Percentiles rank a stretch among this genome's conserved stretches.
Conservation (phyloP, 2,113 vertebrate species). For the Eleginops maclovinus region DNA sequence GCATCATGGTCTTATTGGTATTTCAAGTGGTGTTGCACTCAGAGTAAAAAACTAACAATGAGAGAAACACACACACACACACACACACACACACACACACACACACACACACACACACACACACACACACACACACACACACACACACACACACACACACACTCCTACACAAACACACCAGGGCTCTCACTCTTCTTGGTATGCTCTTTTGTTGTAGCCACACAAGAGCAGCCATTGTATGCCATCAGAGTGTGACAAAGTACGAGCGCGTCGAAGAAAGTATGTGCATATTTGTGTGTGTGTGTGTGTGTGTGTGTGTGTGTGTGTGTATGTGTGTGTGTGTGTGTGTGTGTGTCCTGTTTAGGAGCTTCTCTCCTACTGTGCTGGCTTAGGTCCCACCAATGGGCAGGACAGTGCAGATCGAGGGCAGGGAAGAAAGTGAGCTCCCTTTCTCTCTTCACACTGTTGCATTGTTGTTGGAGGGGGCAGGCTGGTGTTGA, state of each 20-base stretch:
- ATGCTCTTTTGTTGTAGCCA: slow-evolving; percentile 53
- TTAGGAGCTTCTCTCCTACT: slow-evolving; percentile 57
- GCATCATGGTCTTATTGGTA: slow-evolving; percentile 11
- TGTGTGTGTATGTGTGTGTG: slow-evolving; percentile 20
- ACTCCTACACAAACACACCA: background rate
- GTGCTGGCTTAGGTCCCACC: slow-evolving; percentile 41
- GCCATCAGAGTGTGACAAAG: slow-evolving; percentile 34
- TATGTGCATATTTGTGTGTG: slow-evolving; percentile 50
- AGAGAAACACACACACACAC: slow-evolving; percentile 11
- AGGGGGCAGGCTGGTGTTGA: slow-evolving; percentile 24
- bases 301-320: slow-evolving; percentile 38
- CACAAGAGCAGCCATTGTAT: slow-evolving; percentile 68
- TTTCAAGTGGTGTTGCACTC: slow-evolving; percentile 19
- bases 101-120: background rate
- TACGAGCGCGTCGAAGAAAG: slow-evolving; percentile 32
- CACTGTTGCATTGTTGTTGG: slow-evolving; percentile 51
- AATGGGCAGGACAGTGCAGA: slow-evolving; percentile 11
- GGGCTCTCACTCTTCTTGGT: slow-evolving; percentile 40
- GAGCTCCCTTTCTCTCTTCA: slow-evolving; percentile 36
- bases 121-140: background rate
- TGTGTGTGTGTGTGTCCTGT: slow-evolving; percentile 46
- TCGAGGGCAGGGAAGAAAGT: slow-evolving; percentile 31
- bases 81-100: background rate
- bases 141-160: slow-evolving; percentile 9
- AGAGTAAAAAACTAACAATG: background rate